phyloP scores from a whole-genome alignment of 2,888 invertebrate genomes.

The Aplocera efformata region DNA sequence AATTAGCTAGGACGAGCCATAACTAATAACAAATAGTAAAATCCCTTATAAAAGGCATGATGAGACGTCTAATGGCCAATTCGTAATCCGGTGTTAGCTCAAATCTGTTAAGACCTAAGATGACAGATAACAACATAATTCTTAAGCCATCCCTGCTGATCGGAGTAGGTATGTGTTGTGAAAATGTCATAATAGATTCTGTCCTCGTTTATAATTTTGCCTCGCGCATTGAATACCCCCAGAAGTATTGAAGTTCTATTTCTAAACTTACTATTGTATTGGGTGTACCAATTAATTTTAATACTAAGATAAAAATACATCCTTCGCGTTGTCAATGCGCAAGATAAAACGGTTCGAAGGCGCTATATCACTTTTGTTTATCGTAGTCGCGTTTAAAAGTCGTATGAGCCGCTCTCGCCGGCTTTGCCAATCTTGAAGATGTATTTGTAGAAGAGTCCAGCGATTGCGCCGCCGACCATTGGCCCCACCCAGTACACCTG shows the following conservation, averaged over 20 bases:
- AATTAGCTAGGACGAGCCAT: conserved; percentile 8
- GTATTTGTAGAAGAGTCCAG: conserved; percentile 86
- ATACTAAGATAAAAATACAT: too few species aligned
- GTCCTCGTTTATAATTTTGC: conserved; percentile 44
- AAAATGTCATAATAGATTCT: conserved; percentile 27
- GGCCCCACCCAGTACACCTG: conserved; percentile 95
- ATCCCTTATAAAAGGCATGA: conserved; percentile 3
- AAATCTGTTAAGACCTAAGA: too few species aligned
- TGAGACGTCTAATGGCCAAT: conserved; percentile 2
- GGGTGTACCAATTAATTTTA: too few species aligned
- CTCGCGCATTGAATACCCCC: conserved; percentile 31
- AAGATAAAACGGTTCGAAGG: conserved; percentile 27
- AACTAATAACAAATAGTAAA: conserved; percentile 1
- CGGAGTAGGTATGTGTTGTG: too few species aligned
- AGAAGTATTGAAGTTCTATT: background rate
- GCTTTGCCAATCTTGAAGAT: conserved; percentile 85
- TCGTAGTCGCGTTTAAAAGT: conserved; percentile 78
- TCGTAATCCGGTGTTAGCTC: too few species aligned
- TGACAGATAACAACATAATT: too few species aligned
- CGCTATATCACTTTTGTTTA: conserved; percentile 16
- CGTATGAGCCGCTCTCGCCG: conserved; percentile 87
- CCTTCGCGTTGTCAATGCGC: conserved; percentile 22
- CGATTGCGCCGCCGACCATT: conserved; percentile 86
- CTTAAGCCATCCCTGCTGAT: too few species aligned
- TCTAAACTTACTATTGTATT: background rate